phyloP scores from a whole-genome alignment of 2,888 invertebrate genomes.

The Cosmopolites sordidus region DNA sequence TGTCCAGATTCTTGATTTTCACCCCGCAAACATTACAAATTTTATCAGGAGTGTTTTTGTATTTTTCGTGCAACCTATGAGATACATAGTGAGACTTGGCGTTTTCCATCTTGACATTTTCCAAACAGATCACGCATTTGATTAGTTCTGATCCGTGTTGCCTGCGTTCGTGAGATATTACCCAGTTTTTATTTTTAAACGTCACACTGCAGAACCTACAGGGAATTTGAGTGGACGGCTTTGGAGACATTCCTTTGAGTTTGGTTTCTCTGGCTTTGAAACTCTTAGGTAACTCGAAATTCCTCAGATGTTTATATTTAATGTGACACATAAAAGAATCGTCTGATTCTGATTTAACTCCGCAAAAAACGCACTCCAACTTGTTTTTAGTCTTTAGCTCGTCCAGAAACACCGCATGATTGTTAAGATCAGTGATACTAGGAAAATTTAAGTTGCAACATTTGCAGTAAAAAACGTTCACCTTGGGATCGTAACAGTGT shows the following conservation, averaged over 20 bases:
- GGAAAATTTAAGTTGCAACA: slow-evolving; percentile 7
- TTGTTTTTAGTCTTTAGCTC: slow-evolving; percentile 33
- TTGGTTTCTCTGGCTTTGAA: not conserved
- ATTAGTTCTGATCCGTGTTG: slow-evolving; percentile 13
- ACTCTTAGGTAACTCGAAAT: slow-evolving; percentile 5
- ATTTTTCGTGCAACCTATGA: slow-evolving; percentile 15
- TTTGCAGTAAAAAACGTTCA: slow-evolving; percentile 4
- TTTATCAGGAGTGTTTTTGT: slow-evolving; percentile 16
- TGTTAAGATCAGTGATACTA: not conserved
- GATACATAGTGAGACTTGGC: slow-evolving; percentile 14
- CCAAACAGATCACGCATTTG: slow-evolving; percentile 14
- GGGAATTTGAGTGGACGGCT: slow-evolving; percentile 6
- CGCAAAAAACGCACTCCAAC: slow-evolving; percentile 46
- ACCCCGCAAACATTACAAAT: slow-evolving; percentile 19
- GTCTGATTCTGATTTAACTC: slow-evolving; percentile 40
- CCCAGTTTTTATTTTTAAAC: slow-evolving; percentile 21
- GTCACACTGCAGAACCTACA: slow-evolving; percentile 16
- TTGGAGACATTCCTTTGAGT: not conserved
- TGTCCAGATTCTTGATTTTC: slow-evolving; percentile 39
- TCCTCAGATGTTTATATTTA: slow-evolving; percentile 2
- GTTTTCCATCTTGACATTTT: slow-evolving; percentile 13
- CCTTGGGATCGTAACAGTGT: not conserved
- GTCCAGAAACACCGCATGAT: not conserved
- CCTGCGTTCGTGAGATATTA: slow-evolving; percentile 19
- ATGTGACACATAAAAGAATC: slow-evolving; percentile 4